These are phyloP conservation scores for Troilus luridus DNA, from an alignment of 2,888 invertebrate species.

Conservation along the genomic window DNA sequence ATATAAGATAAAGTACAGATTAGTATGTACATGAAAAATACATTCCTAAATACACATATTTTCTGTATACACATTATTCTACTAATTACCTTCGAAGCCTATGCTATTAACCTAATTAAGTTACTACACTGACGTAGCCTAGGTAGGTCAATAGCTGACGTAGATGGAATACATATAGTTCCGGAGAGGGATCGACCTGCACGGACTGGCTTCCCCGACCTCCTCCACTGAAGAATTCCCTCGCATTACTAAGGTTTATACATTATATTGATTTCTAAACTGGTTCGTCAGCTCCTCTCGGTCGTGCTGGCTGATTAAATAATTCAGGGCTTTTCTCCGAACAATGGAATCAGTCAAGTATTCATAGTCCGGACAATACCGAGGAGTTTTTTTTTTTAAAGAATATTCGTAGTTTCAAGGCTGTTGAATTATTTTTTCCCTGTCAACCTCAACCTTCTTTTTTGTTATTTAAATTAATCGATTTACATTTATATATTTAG, in stretches of 20 bases:
- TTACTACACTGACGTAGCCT: background rate
- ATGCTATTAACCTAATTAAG: background rate
- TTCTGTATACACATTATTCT: background rate
- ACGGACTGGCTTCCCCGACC: background rate
- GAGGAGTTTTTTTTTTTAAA: too few relatives aligned
- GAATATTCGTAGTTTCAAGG: too few relatives aligned
- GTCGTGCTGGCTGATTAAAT: background rate
- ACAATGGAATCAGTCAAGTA: background rate
- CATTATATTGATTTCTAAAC: background rate
- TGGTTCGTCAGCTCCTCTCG: background rate
- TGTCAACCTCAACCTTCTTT: background rate
- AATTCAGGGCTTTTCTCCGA: background rate
- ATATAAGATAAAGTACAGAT: too few relatives aligned
- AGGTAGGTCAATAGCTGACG: background rate
- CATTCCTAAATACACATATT: too few relatives aligned
- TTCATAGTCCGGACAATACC: too few relatives aligned
- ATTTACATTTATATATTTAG: background rate
- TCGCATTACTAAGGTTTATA: conserved; percentile 6
- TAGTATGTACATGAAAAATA: background rate
- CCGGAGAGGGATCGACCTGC: background rate
- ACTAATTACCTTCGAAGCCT: background rate
- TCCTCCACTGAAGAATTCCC: background rate
- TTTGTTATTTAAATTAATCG: too few relatives aligned
- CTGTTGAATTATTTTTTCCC: background rate
- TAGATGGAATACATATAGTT: background rate